Evolutionary conservation across 2,888 invertebrate genomes (phyloP), one percentile per base, ranked within the genome.

Genomic region (Tethea ocularis): DNA sequence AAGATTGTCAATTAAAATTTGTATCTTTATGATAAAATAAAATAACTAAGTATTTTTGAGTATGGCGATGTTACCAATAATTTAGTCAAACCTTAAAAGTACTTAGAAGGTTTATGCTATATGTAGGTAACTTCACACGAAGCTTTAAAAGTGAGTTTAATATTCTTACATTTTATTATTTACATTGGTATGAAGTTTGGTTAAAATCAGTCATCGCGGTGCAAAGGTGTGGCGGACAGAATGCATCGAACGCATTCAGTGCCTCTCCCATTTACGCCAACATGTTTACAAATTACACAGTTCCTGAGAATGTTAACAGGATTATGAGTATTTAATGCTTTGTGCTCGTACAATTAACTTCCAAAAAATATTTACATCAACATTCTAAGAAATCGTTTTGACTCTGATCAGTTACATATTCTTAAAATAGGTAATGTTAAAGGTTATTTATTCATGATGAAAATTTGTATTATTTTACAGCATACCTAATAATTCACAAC

Each of bases 271-370:
- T 61, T 54, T 58, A 33, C 66, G 64, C 74, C 63, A 68, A 63
- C 59, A 69, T 82, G 77, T 79, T 80, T 78, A 77, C 69, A 58
- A n/a, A 71, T 69, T 62, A 63, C 59, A 61, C 61, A 68, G 64
- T 73, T 77, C 70, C 65, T 71, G 69, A 67, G 67, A 74, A 65
- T 57, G 56, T 53, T 53, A 53, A 54, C 53, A 53, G 29, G 17
- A 15, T 29, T 59, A 58, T 59, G 41, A 55, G 54, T 58, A 61
- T 59, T 54, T 57, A 59, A 57, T 54, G 57, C 57, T 59, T 59
- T 33, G 59, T 58, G 51, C 58, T 51, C 58, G 11, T 57, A 24
- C 46, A 57, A 57, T 61, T 57, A 59, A 51, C 56, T 51, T 41
- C 7, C 46, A 36, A 26, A 53, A 57, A 52, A 57, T 57, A 59